phyloP scores from a whole-genome alignment of 2,888 invertebrate species.

The Melangyna quadrimaculata region DNA sequence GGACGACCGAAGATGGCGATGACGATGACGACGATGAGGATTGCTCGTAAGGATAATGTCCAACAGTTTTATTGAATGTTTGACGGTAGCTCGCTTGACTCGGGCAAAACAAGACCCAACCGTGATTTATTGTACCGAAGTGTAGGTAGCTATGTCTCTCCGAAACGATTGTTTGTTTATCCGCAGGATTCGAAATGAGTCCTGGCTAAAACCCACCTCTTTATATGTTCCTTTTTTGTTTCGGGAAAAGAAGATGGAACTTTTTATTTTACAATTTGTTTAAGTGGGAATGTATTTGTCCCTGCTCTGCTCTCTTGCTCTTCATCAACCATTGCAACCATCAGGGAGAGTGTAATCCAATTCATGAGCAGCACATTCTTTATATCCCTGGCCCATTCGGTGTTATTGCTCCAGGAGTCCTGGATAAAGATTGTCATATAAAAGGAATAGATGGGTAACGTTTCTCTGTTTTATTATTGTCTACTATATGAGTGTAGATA shows the following conservation, averaged over 20 bases:
- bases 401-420: constrained; percentile 60
- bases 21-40: neutral
- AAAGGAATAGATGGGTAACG: constrained; percentile 42
- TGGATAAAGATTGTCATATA: constrained; percentile 65
- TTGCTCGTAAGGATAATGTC: constrained; percentile 44
- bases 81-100: constrained; percentile 29
- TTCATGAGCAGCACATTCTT: constrained; percentile 57
- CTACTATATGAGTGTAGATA: neutral
- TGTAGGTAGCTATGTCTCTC: neutral
- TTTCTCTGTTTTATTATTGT: constrained; percentile 56
- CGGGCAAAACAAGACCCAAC: constrained; percentile 9
- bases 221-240: neutral
- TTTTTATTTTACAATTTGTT: constrained; percentile 69
- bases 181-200: constrained; percentile 37
- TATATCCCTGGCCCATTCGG: constrained; percentile 52
- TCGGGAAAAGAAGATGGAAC: constrained; percentile 37
- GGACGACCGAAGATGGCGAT: neutral
- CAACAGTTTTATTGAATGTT: constrained; percentile 64
- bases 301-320: constrained; percentile 10
- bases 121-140: constrained; percentile 54
- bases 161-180: constrained; percentile 49
- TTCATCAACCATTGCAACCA: constrained; percentile 6
- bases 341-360: constrained; percentile 50
- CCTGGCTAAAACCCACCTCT: constrained; percentile 1
- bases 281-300: constrained; percentile 49